Evolutionary conservation across 1,140 invertebrate genomes (phyloP), one percentile per base, ranked within the genome.

Genomic region (Neodiprion virginianus): DNA sequence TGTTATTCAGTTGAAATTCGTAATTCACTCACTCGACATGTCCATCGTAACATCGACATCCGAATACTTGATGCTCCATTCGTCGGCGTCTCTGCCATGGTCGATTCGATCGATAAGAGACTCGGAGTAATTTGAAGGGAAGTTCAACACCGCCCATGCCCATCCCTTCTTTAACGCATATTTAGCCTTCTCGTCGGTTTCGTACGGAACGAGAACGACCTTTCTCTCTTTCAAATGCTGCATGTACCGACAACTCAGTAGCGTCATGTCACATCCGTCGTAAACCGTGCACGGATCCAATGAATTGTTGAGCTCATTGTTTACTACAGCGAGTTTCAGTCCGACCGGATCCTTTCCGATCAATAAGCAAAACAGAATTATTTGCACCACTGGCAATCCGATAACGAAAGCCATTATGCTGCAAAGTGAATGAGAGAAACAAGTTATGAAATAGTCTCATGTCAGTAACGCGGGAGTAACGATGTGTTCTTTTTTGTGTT

Each of bases 311-410:
- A 93, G 87, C 88, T 98, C 96, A 74, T 95, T 88, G 88, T 98
- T 97, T 50, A 98, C 94, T 68, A 98, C 91, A 0, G 94, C 96
- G 70, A 99, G 86, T 75, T 92, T 93, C 3, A 99, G 89, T 21
- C 94, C 93, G 61, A 92, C 91, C 0, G 97, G 97, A 83, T 97
- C 95, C 77, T 95, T 93, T 14, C 97, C 97, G 77, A 99, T 97
- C 28, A 97, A 96, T 69, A 98, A 84, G 88, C 97, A 99, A 89
- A 99, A 99, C 8, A 99, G 89, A 47, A 98, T 91, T 75, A 98
- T 97, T 91, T 99, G 96, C 72, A 96, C 93, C 1, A 97, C 93
- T 0, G 97, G 97, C 69, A 99, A 89, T 47, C 95, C 94, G 75
- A 98, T 94, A 80, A 98, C 96, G 87, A 99, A 98, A 47, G 95